Base-by-base conservation (phyloP, 2,113 vertebrate genomes). In the Melierax canorus region DNA sequence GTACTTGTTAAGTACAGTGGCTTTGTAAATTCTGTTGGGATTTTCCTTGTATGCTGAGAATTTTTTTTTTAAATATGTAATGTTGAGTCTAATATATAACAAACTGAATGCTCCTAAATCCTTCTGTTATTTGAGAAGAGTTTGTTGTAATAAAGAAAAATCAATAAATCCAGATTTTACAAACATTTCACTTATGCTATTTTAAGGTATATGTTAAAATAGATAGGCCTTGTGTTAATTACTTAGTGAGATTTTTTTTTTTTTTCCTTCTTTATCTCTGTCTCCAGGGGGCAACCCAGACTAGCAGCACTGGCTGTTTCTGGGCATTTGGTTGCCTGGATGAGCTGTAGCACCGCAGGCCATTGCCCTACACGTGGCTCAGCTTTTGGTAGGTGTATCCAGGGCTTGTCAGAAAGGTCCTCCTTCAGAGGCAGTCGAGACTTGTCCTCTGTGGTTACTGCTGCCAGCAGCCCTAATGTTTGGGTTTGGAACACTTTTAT, bases 41-140 rank as follows among this genome's bases (percentile, higher is more conserved):
- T 94, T 95, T 94, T 69, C 30, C 41, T 66, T 91, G 38, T 72
- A 59, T 66, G 46, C 4, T 18, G 59, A 86, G 59, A 90, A 12
- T 8, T 41, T 71, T 86, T 86, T 50, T 92, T 41, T 60, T 6
- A 59, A 50, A 48, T 29, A 62, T 1, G 2, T 78, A 0, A 58
- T 85, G 92, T 93, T 72, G 21, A 88, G 45, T 82, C 51, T 91
- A 72, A 82, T 90, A 32, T 87, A 45, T 89, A 68, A 76, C 45
- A 68, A 51, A 56, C 8, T 10, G 27, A 85, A 59, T 15, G 46
- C 27, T 76, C 7, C 86, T 48, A 81, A 89, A 59, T 63, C n/a
- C 19, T 41, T 69, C 51, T 58, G 39, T 71, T 71, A 36, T 23
- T 69, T 85, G 62, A 76, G 72, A 87, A 92, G 8, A 91, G 51